Evolutionary conservation across 2,888 invertebrate genomes (phyloP).

Genomic region (Conchocele bisecta): DNA sequence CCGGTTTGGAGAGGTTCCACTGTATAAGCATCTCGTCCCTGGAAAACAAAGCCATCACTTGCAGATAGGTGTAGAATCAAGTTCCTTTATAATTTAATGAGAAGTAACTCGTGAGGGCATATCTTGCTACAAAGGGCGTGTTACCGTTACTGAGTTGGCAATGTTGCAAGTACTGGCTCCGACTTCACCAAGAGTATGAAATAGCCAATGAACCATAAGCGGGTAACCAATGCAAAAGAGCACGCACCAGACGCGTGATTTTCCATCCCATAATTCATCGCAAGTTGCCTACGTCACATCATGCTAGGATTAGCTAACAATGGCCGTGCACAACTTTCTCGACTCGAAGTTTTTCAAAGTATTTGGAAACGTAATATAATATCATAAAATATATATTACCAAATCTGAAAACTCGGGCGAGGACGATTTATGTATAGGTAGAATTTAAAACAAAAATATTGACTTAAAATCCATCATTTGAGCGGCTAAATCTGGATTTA

Average conservation of each 20-base stretch:
- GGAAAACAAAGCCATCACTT: too few species aligned
- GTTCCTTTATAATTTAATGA: too few species aligned
- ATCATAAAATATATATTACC: conserved; percentile 2
- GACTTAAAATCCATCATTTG: conserved; percentile 1
- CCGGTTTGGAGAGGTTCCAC: too few species aligned
- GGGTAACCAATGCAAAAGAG: background rate
- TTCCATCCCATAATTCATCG: conserved; percentile 55
- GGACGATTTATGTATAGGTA: background rate
- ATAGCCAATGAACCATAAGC: too few species aligned
- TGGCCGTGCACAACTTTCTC: conserved; percentile 51
- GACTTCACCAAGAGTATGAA: too few species aligned
- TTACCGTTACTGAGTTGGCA: too few species aligned
- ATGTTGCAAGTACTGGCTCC: too few species aligned
- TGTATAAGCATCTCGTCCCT: too few species aligned
- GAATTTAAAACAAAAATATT: background rate
- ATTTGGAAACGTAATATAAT: conserved; percentile 25
- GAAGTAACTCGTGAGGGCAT: background rate
- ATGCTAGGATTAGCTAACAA: conserved; percentile 58
- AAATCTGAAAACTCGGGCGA: conserved; percentile 1
- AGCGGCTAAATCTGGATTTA: conserved; percentile 7
- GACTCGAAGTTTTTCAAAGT: conserved; percentile 23
- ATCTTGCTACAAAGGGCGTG: background rate
- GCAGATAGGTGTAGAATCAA: too few species aligned
- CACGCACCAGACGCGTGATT: conserved; percentile 37
- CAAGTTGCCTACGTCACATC: conserved; percentile 42